Evolutionary conservation across 2,113 vertebrate species (phyloP), one percentile per base, ranked within the genome.

Genomic region (Eulemur rufifrons): DNA sequence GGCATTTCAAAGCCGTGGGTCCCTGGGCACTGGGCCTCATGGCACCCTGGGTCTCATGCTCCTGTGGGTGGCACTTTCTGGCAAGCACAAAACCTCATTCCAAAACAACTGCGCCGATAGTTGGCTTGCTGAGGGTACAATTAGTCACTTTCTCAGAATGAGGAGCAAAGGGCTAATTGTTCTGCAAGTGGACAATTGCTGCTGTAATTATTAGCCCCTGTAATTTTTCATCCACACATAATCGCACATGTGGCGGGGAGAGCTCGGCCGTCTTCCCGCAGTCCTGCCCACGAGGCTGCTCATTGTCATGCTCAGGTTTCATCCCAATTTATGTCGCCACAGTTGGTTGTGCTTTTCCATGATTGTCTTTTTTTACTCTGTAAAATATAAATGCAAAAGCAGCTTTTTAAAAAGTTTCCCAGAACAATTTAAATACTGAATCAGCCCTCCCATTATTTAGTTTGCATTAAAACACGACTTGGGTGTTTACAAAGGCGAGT

Each of bases 151-250:
- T 97, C 92, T 97, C 91, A 69, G 96, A 97, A 97, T 85, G 95
- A 97, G 90, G 97, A 97, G 97, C 97, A 98, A 98, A 97, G 97
- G 97, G 96, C 97, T 98, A 98, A 98, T 98, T 97, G 97, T 97
- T 97, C 92, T 91, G 97, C 97, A 96, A 98, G 96, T 97, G 98
- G 98, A 98, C 98, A 98, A 97, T 97, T 92, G 97, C 95, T 71
- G 96, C 95, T 96, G 90, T 97, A 97, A 98, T 98, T 98, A 98
- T 98, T 98, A 95, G 95, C 37, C 95, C 85, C 87, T 92, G 81
- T 97, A 97, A 97, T 98, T 98, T 97, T 95, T 97, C 96, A 97
- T 97, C 95, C 94, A 83, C 64, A 97, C 50, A 96, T 96, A 97
- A 98, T 97, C 95, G 95, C 94, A 92, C 74, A 90, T 14, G 73